Evolutionary conservation across 2,797 vertebrate genomes (phyloP).

Genomic region (Lagocephalus sceleratus): DNA sequence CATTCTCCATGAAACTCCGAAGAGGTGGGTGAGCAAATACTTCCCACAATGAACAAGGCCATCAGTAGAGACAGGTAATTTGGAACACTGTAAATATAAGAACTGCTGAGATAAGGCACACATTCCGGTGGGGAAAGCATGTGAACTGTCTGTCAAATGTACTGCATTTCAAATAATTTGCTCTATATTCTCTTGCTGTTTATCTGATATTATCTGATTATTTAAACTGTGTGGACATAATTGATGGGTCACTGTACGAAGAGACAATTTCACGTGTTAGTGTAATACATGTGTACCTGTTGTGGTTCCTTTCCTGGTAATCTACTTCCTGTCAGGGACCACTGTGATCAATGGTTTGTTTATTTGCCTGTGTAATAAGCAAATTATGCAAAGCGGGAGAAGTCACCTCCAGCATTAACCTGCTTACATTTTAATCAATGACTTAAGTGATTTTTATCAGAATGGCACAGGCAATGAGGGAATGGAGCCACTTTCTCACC

Average conservation of each 20-base stretch:
- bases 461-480: constrained; percentile 58
- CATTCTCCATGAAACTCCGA: no score
- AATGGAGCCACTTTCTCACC: constrained; percentile 46
- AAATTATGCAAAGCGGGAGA: constrained; percentile 65
- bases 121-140: constrained; percentile 24
- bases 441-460: constrained; percentile 74
- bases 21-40: background rate
- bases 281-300: constrained; percentile 42
- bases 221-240: background rate
- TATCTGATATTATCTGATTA: background rate
- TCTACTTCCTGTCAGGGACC: constrained; percentile 47
- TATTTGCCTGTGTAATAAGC: constrained; percentile 73
- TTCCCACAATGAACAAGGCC: background rate
- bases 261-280: constrained; percentile 14
- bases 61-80: background rate
- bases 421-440: constrained; percentile 75
- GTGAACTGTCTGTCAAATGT: no score
- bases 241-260: constrained; percentile 15
- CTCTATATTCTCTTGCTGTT: background rate
- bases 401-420: constrained; percentile 73
- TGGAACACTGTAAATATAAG: no score
- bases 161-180: background rate
- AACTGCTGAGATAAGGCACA: constrained; percentile 5
- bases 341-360: constrained; percentile 72
- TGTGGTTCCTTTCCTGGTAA: constrained; percentile 42